Conservation (phyloP, 1,140 invertebrate genomes). For the Hermetia illucens region DNA sequence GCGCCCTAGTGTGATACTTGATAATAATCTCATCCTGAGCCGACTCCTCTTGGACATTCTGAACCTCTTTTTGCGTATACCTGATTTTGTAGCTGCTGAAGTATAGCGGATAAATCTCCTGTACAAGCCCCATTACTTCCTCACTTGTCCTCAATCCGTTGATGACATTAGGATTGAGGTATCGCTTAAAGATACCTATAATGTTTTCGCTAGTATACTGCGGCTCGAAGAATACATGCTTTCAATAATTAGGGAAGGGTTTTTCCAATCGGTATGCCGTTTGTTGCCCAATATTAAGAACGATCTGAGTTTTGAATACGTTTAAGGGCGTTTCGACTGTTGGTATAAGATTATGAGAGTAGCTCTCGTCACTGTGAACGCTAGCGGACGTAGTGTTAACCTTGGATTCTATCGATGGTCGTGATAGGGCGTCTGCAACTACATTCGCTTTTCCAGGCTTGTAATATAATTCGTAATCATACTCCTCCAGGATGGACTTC, state of each 20-base stretch:
- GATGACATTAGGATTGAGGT: conserved; percentile 6
- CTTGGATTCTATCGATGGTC: too few species aligned
- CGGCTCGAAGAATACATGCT: not conserved
- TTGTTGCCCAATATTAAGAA: too few species aligned
- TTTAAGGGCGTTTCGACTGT: too few species aligned
- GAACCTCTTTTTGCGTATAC: conserved; percentile 5
- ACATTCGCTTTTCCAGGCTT: too few species aligned
- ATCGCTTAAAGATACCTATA: conserved; percentile 5
- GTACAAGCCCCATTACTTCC: conserved; percentile 5
- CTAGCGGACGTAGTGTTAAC: too few species aligned
- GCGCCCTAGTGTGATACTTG: conserved; percentile 5
- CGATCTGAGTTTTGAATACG: too few species aligned
- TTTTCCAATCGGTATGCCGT: too few species aligned
- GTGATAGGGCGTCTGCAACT: too few species aligned
- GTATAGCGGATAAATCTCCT: conserved; percentile 5
- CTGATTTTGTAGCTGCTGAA: conserved; percentile 7
- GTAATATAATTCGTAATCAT: too few species aligned
- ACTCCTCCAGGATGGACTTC: conserved; percentile 13
- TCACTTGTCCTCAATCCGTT: conserved; percentile 6
- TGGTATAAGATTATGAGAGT: too few species aligned
- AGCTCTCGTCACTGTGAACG: too few species aligned
- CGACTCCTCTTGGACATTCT: not conserved
- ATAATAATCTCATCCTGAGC: conserved; percentile 4
- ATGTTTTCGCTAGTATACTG: conserved; percentile 2
- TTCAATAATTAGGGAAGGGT: too few species aligned